These are phyloP conservation scores for Mythimna ferrago DNA, from an alignment of 2,888 invertebrate species.

Conservation along the genomic window DNA sequence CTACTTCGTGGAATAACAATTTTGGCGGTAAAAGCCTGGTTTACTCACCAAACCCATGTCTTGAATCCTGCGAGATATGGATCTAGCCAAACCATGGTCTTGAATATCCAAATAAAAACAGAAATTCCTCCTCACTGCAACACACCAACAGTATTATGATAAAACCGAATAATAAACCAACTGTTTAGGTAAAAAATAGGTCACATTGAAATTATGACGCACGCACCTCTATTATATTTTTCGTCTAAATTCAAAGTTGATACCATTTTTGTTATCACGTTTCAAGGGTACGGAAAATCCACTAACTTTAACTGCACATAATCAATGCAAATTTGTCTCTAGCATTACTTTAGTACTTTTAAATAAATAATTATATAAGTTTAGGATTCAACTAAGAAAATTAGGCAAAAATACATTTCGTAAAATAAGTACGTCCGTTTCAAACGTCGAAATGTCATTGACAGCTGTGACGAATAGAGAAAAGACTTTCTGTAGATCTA, in stretches of 20 bases:
- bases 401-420: conserved; percentile 76
- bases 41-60: conserved; percentile 93
- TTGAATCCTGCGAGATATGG: conserved; percentile 93
- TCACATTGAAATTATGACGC: conserved; percentile 68
- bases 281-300: conserved; percentile 46
- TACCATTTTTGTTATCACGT: conserved; percentile 79
- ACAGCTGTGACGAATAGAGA: conserved; percentile 87
- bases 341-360: conserved; percentile 44
- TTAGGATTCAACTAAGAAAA: conserved; percentile 70
- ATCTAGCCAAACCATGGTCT: conserved; percentile 92
- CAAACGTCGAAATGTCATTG: conserved; percentile 85
- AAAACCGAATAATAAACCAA: conserved; percentile 43
- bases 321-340: conserved; percentile 41
- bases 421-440: conserved; percentile 75
- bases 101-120: conserved; percentile 95
- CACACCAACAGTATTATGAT: conserved; percentile 55
- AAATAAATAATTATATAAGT: conserved; percentile 73
- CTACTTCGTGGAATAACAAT: conserved; percentile 48
- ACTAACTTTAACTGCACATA: conserved; percentile 49
- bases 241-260: conserved; percentile 86
- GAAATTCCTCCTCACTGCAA: conserved; percentile 91
- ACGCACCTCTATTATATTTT: conserved; percentile 87
- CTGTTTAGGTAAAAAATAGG: conserved; percentile 61
- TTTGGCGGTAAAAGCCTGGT: conserved; percentile 78
- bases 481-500: conserved; percentile 78